Percentiles rank a stretch among this genome's conserved stretches.
phyloP scores from a whole-genome alignment of 2,797 vertebrate genomes.

The Clarias pachynema region DNA sequence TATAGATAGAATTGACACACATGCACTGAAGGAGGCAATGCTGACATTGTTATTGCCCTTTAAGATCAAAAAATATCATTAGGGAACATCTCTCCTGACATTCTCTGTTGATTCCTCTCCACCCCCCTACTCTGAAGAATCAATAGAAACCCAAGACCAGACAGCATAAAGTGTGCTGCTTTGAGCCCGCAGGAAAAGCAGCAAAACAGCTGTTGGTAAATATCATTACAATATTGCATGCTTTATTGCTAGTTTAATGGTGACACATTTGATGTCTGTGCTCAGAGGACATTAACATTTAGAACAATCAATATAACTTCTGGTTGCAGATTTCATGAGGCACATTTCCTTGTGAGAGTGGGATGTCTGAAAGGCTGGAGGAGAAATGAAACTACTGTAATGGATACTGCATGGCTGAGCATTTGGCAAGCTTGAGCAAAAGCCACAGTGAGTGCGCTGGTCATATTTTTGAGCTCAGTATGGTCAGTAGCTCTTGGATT shows the following conservation, averaged over 20 bases:
- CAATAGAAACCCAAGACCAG: slow-evolving; percentile 66
- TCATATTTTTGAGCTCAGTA: slow-evolving; percentile 52
- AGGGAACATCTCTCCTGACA: slow-evolving; percentile 59
- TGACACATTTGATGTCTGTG: slow-evolving; percentile 73
- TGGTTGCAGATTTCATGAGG: slow-evolving; percentile 66
- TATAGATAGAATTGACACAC: slow-evolving; percentile 26
- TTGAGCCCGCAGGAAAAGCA: slow-evolving; percentile 55
- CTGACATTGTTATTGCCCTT: slow-evolving; percentile 56
- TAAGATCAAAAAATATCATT: slow-evolving; percentile 58
- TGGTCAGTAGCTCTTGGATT: slow-evolving; percentile 43
- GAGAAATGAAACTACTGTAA: slow-evolving; percentile 60
- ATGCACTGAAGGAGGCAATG: slow-evolving; percentile 60
- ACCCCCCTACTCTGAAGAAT: slow-evolving; percentile 51
- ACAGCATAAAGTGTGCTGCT: slow-evolving; percentile 59
- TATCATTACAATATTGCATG: slow-evolving; percentile 76
- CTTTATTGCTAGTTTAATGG: slow-evolving; percentile 73
- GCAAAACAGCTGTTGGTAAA: slow-evolving; percentile 78
- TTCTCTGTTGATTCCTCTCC: slow-evolving; percentile 59
- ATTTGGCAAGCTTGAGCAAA: slow-evolving; percentile 50
- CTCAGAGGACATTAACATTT: slow-evolving; percentile 77
- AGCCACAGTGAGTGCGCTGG: slow-evolving; percentile 38
- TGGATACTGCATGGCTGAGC: slow-evolving; percentile 53
- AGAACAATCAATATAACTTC: slow-evolving; percentile 76
- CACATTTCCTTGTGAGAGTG: slow-evolving; percentile 65
- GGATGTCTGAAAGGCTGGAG: slow-evolving; percentile 59